Conservation (phyloP, 2,888 invertebrate genomes). For the Mythimna loreyi region DNA sequence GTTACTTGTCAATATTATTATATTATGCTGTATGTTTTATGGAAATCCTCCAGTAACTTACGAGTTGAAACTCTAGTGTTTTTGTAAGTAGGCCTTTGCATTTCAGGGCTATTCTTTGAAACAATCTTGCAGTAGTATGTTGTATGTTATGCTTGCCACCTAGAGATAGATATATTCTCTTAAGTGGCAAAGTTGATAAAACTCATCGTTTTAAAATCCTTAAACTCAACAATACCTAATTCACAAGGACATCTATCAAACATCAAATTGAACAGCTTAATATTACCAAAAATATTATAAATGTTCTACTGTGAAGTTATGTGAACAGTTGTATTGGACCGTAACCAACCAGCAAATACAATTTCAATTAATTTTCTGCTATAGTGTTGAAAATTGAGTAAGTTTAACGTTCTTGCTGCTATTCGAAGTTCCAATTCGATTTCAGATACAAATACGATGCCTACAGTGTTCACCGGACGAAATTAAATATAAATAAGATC, state of each 20-base stretch:
- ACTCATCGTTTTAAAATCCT: not conserved
- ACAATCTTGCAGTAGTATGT: too few relatives aligned
- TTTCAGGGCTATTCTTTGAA: too few relatives aligned
- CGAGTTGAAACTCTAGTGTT: too few relatives aligned
- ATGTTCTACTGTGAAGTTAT: conserved; percentile 35
- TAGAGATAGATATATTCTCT: too few relatives aligned
- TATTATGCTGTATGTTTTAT: too few relatives aligned
- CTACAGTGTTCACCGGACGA: conserved; percentile 67
- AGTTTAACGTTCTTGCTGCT: conserved; percentile 43
- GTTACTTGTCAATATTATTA: too few relatives aligned
- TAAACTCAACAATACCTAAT: not conserved
- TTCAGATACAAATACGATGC: conserved; percentile 64
- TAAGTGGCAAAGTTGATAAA: too few relatives aligned
- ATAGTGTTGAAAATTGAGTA: conserved; percentile 60
- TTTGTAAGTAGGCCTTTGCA: too few relatives aligned
- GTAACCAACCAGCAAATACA: conserved; percentile 40
- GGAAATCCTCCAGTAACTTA: too few relatives aligned
- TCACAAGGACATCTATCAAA: not conserved
- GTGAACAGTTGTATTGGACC: conserved; percentile 37
- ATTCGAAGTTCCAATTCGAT: conserved; percentile 54
- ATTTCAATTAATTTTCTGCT: conserved; percentile 55
- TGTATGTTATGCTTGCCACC: too few relatives aligned
- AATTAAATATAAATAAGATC: conserved; percentile 84
- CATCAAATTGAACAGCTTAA: conserved; percentile 7
- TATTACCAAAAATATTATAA: conserved; percentile 9